Evolutionary conservation across 2,113 vertebrate genomes (phyloP).

Genomic region (Mastomys coucha): DNA sequence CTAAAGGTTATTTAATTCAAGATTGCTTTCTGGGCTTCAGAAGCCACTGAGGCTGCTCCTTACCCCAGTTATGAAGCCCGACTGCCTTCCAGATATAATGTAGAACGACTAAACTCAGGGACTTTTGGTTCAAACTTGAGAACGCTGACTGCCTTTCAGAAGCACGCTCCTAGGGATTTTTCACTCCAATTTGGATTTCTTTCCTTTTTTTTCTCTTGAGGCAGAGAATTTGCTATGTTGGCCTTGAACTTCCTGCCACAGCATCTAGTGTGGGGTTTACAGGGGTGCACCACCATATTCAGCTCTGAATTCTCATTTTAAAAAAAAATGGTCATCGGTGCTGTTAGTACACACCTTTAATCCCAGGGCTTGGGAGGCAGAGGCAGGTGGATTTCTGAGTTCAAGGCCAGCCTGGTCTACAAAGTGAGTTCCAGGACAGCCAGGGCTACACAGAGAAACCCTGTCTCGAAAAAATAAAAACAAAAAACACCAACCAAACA

Average conservation of each 20-base stretch:
- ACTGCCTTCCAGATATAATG: neutral
- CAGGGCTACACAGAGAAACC: too few relatives aligned
- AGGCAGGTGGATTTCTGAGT: too few relatives aligned
- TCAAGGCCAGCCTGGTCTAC: too few relatives aligned
- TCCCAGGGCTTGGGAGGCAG: too few relatives aligned
- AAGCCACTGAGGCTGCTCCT: neutral
- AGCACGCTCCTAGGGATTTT: neutral
- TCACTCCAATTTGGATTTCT: neutral
- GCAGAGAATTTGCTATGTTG: neutral
- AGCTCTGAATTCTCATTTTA: neutral
- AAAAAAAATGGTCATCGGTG: neutral
- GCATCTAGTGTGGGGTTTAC: neutral
- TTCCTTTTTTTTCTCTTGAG: neutral
- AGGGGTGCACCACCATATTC: neutral
- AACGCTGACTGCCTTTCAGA: neutral
- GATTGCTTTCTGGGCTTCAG: neutral
- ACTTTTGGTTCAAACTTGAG: neutral
- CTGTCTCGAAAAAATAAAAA: too few relatives aligned
- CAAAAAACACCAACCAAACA: neutral
- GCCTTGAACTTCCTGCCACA: neutral
- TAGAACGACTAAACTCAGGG: neutral
- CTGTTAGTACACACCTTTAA: too few relatives aligned
- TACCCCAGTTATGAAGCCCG: neutral
- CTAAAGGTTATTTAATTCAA: neutral
- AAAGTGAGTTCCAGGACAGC: too few relatives aligned